Base-by-base conservation (phyloP, 2,113 vertebrate genomes). In the Semnornis frantzii region DNA sequence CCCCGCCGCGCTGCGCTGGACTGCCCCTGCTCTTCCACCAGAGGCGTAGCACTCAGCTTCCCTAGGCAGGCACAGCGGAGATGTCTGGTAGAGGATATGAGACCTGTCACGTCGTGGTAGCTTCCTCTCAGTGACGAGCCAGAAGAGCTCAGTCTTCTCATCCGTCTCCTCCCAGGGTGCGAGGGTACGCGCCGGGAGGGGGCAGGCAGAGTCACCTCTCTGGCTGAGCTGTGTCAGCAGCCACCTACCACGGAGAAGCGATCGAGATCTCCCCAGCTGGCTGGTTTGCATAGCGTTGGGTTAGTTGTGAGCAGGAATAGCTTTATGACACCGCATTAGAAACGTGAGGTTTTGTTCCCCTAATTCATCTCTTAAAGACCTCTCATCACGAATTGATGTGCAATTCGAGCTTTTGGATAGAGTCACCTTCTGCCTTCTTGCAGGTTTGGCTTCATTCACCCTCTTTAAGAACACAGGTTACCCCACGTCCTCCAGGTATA, bases 1-100 rank as follows among this genome's bases (percentile, higher is more conserved):
- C 27, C 84, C 91, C 1, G 1, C 39, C 2, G 3, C 0, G 16
- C 64, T 1, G 0, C 16, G 39, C 62, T 0, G 24, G 24, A 27
- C 48, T 65, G 52, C 20, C 46, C 68, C 63, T 1, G 6, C 37
- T 75, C 54, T n/a, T 54, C 42, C 27, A 28, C 63, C 9, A 8
- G 23, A 54, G 68, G 8, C 0, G 2, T 17, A 75, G 58, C 16
- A 27, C 68, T 74, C 3, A 1, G 39, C 34, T 46, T 12, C 64
- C 39, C 57, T 6, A 6, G 73, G 70, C 2, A 0, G 79, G 24
- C 60, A 60, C 50, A 1, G 3, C 55, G 24, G 23, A 0, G 1
- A 14, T 39, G 55, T n/a, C 64, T 13, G 28, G 30, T 14, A 44
- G 80, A 60, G 46, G 75, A 33, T 19, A 27, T 1, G 71, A 50